Evolutionary conservation across 2,113 vertebrate genomes (phyloP).

Genomic region (Acanthochromis polyacanthus): DNA sequence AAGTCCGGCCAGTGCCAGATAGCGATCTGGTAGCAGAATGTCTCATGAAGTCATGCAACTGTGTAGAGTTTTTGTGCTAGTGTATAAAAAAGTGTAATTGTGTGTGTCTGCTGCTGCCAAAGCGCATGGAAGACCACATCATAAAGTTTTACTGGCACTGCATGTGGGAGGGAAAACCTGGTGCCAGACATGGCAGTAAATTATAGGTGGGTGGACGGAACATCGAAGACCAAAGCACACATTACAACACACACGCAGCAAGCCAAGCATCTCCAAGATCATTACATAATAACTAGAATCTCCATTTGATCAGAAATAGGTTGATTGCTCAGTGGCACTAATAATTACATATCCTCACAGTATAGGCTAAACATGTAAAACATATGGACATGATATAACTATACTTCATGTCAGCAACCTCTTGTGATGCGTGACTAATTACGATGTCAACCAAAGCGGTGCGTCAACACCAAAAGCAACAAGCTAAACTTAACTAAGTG

Average conservation of each 20-base stretch:
- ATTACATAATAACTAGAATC: conserved; percentile 27
- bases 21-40: conserved; percentile 36
- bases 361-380: conserved; percentile 2
- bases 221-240: conserved; percentile 24
- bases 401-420: not conserved
- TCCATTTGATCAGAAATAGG: not conserved
- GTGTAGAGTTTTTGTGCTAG: conserved; percentile 11
- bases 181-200: conserved; percentile 70
- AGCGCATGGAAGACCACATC: conserved; percentile 57
- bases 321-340: not conserved
- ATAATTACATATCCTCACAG: not conserved
- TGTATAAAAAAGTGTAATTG: not conserved
- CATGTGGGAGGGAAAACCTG: conserved; percentile 64
- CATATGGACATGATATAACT: conserved; percentile 4
- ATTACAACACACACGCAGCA: conserved; percentile 25
- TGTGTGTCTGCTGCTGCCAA: conserved; percentile 37
- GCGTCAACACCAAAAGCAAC: not conserved
- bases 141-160: conserved; percentile 79
- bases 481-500: not conserved
- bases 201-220: conserved; percentile 50
- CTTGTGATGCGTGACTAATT: not conserved
- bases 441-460: not conserved
- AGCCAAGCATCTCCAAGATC: conserved; percentile 3
- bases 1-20: conserved; percentile 29
- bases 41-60: conserved; percentile 33